These are phyloP conservation scores for Acanthosoma haemorrhoidale DNA, from an alignment of 2,888 invertebrate genomes.

Conservation along the genomic window DNA sequence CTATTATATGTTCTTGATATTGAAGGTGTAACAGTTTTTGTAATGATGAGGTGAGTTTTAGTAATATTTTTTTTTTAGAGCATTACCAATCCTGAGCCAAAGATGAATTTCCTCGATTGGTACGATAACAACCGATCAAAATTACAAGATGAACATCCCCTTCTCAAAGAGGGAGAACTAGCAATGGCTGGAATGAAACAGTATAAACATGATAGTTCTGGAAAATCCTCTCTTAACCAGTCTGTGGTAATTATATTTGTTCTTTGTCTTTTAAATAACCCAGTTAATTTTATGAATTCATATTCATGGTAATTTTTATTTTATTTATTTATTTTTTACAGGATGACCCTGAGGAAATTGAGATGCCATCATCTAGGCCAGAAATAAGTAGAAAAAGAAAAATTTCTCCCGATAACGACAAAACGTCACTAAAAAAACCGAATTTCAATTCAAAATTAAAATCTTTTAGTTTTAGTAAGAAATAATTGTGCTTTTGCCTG, in stretches of 20 bases:
- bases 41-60: not conserved
- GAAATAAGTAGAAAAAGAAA: slow-evolving; percentile 30
- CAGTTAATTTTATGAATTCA: too few relatives aligned
- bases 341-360: slow-evolving; percentile 1
- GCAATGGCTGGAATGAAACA: slow-evolving; percentile 36
- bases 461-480: slow-evolving; percentile 33
- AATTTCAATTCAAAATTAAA: slow-evolving; percentile 33
- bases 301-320: not conserved
- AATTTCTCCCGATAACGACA: not conserved
- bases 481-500: slow-evolving; percentile 19
- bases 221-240: slow-evolving; percentile 4
- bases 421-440: slow-evolving; percentile 31
- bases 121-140: slow-evolving; percentile 30
- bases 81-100: not conserved
- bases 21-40: too few relatives aligned
- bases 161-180: slow-evolving; percentile 36
- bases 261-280: not conserved
- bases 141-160: slow-evolving; percentile 34
- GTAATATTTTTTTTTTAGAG: not conserved
- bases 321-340: not conserved
- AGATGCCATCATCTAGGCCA: not conserved
- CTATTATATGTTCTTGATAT: too few relatives aligned
- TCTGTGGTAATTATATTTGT: not conserved
- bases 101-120: slow-evolving; percentile 36
- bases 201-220: slow-evolving; percentile 20